Percentiles rank a stretch among this genome's conserved stretches.
Conservation (phyloP, 2,113 vertebrate species). For the Prunella fulvescens region DNA sequence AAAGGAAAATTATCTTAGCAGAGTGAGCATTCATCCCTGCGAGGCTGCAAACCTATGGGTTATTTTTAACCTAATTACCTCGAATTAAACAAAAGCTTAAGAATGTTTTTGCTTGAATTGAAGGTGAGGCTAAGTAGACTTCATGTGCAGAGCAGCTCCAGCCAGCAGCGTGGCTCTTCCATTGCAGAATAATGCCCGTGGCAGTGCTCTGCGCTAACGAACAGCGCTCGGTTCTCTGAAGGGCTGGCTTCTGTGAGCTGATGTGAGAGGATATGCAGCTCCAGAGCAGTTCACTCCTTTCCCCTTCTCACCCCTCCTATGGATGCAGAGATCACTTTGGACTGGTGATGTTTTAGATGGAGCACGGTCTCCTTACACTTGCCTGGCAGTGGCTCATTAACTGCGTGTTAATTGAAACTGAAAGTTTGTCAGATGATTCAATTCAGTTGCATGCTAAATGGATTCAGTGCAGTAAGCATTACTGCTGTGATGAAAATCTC, state of each 20-base stretch:
- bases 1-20: background rate
- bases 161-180: background rate
- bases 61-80: slow-evolving; percentile 52
- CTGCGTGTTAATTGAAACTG: background rate
- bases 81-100: background rate
- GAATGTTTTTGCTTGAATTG: background rate
- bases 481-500: background rate
- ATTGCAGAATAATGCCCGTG: background rate
- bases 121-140: background rate
- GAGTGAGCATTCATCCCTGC: background rate
- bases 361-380: background rate
- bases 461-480: background rate
- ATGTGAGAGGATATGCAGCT: background rate
- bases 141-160: background rate
- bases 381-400: background rate
- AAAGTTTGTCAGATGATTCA: slow-evolving; percentile 28
- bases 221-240: background rate
- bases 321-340: background rate
- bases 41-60: background rate
- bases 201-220: background rate
- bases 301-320: background rate
- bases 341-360: background rate
- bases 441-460: background rate
- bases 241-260: background rate
- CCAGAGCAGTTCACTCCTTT: background rate